phyloP scores from a whole-genome alignment of 2,888 invertebrate genomes.

The Nyleta sp. region DNA sequence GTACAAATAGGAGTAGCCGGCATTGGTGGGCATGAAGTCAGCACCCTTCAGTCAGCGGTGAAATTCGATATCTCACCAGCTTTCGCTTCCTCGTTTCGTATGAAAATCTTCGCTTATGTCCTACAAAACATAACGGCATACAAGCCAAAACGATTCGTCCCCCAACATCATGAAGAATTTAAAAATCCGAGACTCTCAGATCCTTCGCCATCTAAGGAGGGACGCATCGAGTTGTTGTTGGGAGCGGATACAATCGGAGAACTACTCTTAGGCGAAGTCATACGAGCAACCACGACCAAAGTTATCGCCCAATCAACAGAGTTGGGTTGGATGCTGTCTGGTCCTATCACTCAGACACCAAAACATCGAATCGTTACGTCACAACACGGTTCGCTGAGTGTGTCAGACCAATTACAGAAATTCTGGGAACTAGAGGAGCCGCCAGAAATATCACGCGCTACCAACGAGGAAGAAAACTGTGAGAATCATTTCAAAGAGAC shows the following conservation, averaged over 20 bases:
- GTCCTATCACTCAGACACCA: background rate
- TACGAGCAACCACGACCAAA: background rate
- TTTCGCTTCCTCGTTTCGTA: background rate
- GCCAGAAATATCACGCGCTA: too few species aligned
- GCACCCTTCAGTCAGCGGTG: background rate
- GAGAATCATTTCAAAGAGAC: background rate
- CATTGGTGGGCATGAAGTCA: background rate
- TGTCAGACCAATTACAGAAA: background rate
- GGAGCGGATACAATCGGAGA: background rate
- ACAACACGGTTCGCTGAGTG: background rate
- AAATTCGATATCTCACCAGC: background rate
- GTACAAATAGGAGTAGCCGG: background rate
- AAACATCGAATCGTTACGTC: background rate
- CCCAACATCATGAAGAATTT: background rate
- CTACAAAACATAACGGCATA: conserved; percentile 4
- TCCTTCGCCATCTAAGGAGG: background rate
- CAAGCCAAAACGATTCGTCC: background rate
- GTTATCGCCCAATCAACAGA: background rate
- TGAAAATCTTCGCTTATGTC: background rate
- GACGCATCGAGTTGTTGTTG: background rate
- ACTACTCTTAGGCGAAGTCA: background rate
- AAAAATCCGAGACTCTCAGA: background rate
- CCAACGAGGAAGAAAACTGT: background rate
- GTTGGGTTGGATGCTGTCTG: conserved; percentile 6
- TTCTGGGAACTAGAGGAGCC: conserved; percentile 6